Conservation (phyloP, 1,140 invertebrate genomes). For the Drosophila suzukii region DNA sequence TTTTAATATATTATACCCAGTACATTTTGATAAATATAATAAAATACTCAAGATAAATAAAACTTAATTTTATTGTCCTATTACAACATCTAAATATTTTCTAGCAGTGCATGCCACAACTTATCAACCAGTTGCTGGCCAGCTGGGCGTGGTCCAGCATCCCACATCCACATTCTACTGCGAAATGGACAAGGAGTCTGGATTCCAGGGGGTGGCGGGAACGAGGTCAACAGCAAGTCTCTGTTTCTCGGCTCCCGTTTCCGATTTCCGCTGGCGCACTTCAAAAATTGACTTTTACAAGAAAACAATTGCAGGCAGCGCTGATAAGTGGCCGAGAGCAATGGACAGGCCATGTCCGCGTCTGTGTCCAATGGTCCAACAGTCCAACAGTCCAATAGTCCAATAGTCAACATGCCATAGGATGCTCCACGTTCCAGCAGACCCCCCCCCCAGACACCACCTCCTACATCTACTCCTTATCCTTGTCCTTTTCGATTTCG, state of each 20-base stretch:
- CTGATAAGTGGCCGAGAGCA: conserved; percentile 68
- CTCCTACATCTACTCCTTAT: conserved; percentile 8
- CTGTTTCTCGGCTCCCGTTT: conserved; percentile 68
- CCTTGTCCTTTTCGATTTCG: conserved; percentile 33
- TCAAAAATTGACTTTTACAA: conserved; percentile 82
- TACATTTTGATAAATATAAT: no score
- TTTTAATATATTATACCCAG: no score
- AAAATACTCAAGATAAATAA: no score
- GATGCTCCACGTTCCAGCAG: neutral
- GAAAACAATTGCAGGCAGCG: conserved; percentile 77
- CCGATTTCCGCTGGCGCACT: conserved; percentile 76
- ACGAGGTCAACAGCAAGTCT: conserved; percentile 67
- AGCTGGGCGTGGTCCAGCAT: conserved; percentile 16
- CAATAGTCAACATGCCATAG: conserved; percentile 21
- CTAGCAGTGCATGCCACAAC: conserved; percentile 28
- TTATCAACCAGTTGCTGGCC: conserved; percentile 69
- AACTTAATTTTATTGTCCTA: no score
- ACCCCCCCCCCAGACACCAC: neutral
- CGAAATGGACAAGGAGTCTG: conserved; percentile 6
- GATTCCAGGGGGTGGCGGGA: neutral
- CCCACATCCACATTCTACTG: neutral
- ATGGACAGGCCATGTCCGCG: conserved; percentile 64
- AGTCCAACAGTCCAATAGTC: conserved; percentile 9
- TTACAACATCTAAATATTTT: conserved; percentile 2
- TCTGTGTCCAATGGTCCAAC: conserved; percentile 19